These are phyloP conservation scores for Drosophila kepulauana DNA, from an alignment of 1,140 invertebrate genomes.

Conservation along the genomic window DNA sequence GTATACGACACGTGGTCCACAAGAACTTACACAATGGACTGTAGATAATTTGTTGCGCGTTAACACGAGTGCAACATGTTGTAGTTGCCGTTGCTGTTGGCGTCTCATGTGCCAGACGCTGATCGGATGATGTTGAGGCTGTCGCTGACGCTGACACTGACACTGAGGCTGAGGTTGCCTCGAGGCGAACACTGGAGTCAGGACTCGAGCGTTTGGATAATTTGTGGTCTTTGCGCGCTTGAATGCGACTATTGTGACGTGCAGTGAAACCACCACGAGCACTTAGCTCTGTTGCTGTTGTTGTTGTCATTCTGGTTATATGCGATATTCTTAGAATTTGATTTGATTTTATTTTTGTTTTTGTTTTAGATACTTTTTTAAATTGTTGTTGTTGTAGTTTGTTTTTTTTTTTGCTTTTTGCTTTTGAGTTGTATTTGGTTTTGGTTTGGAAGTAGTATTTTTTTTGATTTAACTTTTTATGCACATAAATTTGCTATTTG, in stretches of 20 bases:
- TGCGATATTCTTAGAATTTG: conserved; percentile 1
- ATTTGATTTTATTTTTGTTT: background rate
- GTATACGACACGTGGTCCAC: background rate
- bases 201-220: background rate
- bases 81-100: background rate
- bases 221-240: conserved; percentile 18
- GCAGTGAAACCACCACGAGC: conserved; percentile 35
- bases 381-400: conserved; percentile 7
- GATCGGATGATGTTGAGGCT: background rate
- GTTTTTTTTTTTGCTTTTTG: background rate
- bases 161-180: background rate
- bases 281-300: conserved; percentile 16
- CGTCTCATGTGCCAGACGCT: background rate
- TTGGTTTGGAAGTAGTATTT: too few species aligned
- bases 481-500: too few species aligned
- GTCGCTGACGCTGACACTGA: background rate
- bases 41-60: background rate
- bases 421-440: background rate
- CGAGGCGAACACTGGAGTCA: background rate
- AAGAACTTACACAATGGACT: conserved; percentile 28
- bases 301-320: conserved; percentile 11
- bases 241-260: conserved; percentile 40
- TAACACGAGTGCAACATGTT: background rate
- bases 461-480: too few species aligned
- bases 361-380: background rate